phyloP scores from a whole-genome alignment of 1,140 invertebrate species.

The Amphibalanus amphitrite region DNA sequence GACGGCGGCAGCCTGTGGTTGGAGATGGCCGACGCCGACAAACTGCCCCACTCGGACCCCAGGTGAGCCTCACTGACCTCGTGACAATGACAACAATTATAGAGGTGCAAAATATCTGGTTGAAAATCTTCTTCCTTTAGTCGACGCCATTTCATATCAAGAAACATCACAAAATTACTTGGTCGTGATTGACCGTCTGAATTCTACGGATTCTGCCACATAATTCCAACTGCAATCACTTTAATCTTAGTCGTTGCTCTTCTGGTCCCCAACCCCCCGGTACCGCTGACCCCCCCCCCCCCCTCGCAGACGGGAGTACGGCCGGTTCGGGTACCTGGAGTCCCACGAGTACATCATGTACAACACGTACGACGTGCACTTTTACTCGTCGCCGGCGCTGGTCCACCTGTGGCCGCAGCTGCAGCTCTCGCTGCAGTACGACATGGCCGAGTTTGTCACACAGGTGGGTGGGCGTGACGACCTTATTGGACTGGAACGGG shows the following conservation, averaged over 20 bases:
- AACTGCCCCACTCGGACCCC: constrained; percentile 18
- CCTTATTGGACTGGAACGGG: too few relatives aligned
- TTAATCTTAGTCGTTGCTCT: too few relatives aligned
- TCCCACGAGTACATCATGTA: constrained; percentile 91
- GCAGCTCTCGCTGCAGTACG: constrained; percentile 68
- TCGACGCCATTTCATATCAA: too few relatives aligned
- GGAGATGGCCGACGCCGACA: constrained; percentile 27
- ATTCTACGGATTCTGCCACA: too few relatives aligned
- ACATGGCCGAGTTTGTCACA: constrained; percentile 37
- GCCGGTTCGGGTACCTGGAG: constrained; percentile 63
- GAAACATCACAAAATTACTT: too few relatives aligned
- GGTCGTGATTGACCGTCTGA: too few relatives aligned
- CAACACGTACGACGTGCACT: constrained; percentile 92
- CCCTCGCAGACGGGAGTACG: constrained; percentile 42
- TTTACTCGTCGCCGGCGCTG: constrained; percentile 82
- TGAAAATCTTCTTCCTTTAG: too few relatives aligned
- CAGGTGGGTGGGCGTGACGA: constrained; percentile 14
- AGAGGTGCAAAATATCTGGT: too few relatives aligned
- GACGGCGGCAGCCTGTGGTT: constrained; percentile 88
- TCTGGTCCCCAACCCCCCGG: too few relatives aligned
- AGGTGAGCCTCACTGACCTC: constrained; percentile 5
- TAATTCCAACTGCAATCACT: too few relatives aligned
- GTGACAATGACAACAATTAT: too few relatives aligned
- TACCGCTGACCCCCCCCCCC: too few relatives aligned
- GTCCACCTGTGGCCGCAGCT: constrained; percentile 79